Evolutionary conservation across 2,888 invertebrate genomes (phyloP).

Genomic region (Trissolcus japonicus): DNA sequence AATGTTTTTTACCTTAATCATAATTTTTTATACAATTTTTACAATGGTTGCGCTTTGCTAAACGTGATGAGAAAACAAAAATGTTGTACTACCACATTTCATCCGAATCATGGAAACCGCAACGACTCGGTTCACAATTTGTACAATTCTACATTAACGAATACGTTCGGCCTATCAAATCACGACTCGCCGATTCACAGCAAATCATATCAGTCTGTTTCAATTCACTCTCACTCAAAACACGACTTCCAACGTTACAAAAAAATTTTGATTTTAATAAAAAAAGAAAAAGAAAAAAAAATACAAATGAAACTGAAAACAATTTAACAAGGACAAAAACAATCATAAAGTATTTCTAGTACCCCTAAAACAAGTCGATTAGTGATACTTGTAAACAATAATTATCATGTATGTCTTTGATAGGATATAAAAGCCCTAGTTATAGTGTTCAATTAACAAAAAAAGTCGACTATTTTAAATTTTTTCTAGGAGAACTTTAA

Average conservation of each 20-base stretch:
- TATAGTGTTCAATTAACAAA: conserved; percentile 11
- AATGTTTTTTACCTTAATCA: too few species aligned
- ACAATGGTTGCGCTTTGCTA: too few species aligned
- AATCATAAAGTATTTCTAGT: conserved; percentile 4
- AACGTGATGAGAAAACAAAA: not conserved
- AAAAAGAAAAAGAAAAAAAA: not conserved
- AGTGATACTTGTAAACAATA: conserved; percentile 33
- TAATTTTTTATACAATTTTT: too few species aligned
- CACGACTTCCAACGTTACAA: not conserved
- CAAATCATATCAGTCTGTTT: not conserved
- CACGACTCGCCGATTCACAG: not conserved
- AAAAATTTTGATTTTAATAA: too few species aligned
- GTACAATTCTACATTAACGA: conserved; percentile 3
- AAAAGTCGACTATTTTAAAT: not conserved
- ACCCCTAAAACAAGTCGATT: conserved; percentile 20
- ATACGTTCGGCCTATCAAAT: conserved; percentile 13
- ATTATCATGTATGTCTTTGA: conserved; percentile 22
- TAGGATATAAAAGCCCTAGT: conserved; percentile 14
- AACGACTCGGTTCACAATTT: not conserved
- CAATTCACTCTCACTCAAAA: not conserved
- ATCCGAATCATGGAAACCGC: not conserved
- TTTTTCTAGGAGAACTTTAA: not conserved
- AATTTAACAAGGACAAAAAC: conserved; percentile 1
- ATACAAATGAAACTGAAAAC: not conserved
- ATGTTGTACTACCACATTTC: not conserved